These are phyloP conservation scores for Oryzias melastigma DNA, from an alignment of 2,113 vertebrate species.

Conservation along the genomic window DNA sequence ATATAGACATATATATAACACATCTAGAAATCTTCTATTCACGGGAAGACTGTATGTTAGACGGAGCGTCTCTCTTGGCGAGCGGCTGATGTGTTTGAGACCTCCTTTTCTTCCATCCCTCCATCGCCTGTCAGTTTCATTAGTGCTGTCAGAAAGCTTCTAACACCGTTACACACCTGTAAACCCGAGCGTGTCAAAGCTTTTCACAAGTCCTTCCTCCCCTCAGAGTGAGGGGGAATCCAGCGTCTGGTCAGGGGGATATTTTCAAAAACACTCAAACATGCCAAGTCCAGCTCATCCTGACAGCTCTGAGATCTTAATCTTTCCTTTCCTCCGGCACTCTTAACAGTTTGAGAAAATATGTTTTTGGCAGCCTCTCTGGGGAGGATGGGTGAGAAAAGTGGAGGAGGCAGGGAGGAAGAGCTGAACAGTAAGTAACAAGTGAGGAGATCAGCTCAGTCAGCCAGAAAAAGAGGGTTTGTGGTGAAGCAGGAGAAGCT, in stretches of 20 bases:
- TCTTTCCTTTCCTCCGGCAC: conserved; percentile 45
- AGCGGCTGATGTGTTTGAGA: background rate
- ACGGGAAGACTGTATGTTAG: too few species aligned
- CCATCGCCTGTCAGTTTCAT: conserved; percentile 46
- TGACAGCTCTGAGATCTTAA: conserved; percentile 63
- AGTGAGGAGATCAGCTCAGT: conserved; percentile 49
- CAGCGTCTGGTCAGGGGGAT: conserved; percentile 23
- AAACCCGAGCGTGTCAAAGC: conserved; percentile 67
- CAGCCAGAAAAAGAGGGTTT: conserved; percentile 38
- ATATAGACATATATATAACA: too few species aligned
- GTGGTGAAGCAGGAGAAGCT: conserved; percentile 27
- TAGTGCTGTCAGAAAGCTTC: conserved; percentile 55
- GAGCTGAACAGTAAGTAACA: conserved; percentile 50
- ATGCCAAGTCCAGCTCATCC: conserved; percentile 28
- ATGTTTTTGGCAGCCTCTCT: conserved; percentile 52
- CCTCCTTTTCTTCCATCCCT: background rate
- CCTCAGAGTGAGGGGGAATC: conserved; percentile 5
- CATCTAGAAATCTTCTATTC: too few species aligned
- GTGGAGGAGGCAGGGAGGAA: conserved; percentile 17
- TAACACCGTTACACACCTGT: conserved; percentile 63
- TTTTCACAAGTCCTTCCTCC: conserved; percentile 62
- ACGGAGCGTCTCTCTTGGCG: background rate
- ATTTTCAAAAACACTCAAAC: conserved; percentile 31
- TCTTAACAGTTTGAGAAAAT: conserved; percentile 51
- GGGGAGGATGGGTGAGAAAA: conserved; percentile 60